Base-by-base conservation (phyloP, 1,140 invertebrate species). In the Cyclina sinensis region DNA sequence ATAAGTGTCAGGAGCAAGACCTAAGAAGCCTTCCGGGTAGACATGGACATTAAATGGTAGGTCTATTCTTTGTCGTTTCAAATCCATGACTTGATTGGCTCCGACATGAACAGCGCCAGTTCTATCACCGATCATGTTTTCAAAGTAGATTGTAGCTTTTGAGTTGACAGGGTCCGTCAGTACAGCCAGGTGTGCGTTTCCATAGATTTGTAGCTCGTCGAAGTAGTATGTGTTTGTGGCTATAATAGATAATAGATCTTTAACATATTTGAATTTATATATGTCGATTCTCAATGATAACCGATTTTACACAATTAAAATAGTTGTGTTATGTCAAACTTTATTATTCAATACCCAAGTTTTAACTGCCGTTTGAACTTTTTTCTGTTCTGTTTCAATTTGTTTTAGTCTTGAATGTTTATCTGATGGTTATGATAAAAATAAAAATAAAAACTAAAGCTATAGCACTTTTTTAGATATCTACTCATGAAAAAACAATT, bases 61-160 rank as follows among this genome's bases (percentile, higher is more conserved):
- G 59, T 94, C 93, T 43, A 94, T 93, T 27, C 70, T 74, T 21
- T 81, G 65, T 74, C 92, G 73, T 16, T 90, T 51, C 18, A 94
- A 86, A 81, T 94, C 92, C 92, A 94, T 92, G 0, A 81, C 85
- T 79, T 93, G 92, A 30, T 86, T 85, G 14, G 80, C 59, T 16
- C 92, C 92, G 3, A 94, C 89, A 87, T 94, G 93, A 18, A 94
- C 81, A 12, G 92, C 90, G 1, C 93, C 93, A 4, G 91, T 91
- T 30, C 93, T 57, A 74, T 94, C 93, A n/a, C 93, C 93, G 18
- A 94, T 94, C 92, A 94, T 94, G 86, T 94, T 91, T 32, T 90
- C 88, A 59, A 94, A 94, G 70, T 79, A 82, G 16, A 93, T 51
- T 12, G 82, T 90, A 0, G 92, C 92, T 4, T 65, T 76, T 4